These are phyloP conservation scores for Ictalurus furcatus DNA, from an alignment of 2,113 vertebrate species.

Conservation along the genomic window DNA sequence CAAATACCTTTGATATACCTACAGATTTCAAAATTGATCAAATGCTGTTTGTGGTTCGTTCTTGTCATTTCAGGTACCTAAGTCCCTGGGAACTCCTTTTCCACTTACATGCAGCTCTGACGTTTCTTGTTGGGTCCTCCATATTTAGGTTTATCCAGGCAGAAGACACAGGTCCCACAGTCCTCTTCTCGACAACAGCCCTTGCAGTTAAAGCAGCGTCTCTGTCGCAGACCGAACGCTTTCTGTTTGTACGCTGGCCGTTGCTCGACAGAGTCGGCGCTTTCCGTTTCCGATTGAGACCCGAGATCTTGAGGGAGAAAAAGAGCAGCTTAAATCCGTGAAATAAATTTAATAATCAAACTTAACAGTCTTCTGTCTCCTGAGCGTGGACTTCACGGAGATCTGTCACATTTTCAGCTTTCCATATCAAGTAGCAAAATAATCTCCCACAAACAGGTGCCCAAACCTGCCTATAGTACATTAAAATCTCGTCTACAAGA, in stretches of 20 bases:
- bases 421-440: no score
- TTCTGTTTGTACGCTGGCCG: conserved; percentile 42
- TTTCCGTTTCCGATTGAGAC: conserved; percentile 73
- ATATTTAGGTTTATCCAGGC: conserved; percentile 90
- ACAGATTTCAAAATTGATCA: neutral
- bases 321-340: neutral
- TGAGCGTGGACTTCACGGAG: no score
- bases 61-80: neutral
- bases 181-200: conserved; percentile 81
- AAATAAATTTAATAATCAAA: neutral
- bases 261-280: conserved; percentile 52
- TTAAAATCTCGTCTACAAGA: neutral
- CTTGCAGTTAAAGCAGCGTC: conserved; percentile 80
- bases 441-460: no score
- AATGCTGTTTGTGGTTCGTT: neutral
- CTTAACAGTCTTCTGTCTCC: no score
- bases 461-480: no score
- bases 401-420: no score
- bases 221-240: conserved; percentile 59
- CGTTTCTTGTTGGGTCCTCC: conserved; percentile 90
- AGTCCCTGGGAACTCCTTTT: neutral
- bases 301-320: conserved; percentile 64
- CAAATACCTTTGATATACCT: no score
- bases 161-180: conserved; percentile 84
- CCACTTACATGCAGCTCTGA: conserved; percentile 89